phyloP scores from a whole-genome alignment of 1,140 invertebrate species.

The Gonatopus flavifemur region DNA sequence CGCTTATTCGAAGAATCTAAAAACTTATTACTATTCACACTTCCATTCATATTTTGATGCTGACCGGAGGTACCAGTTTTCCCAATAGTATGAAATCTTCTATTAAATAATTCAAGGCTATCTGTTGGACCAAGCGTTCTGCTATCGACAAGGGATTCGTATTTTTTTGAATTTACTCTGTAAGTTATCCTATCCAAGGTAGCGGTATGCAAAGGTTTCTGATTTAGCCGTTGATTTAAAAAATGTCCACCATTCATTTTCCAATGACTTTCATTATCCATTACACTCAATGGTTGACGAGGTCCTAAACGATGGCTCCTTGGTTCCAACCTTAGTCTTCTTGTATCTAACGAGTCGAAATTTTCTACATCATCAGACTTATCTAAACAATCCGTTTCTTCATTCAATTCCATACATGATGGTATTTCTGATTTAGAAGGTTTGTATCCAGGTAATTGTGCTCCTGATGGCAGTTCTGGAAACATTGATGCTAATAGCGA shows the following conservation, averaged over 20 bases:
- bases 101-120: conserved; percentile 28
- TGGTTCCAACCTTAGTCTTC: conserved; percentile 45
- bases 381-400: neutral
- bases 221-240: conserved; percentile 22
- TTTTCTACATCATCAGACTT: neutral
- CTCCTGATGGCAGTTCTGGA: conserved; percentile 44
- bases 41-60: conserved; percentile 22
- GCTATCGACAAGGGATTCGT: too few species aligned
- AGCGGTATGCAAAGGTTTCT: conserved; percentile 38
- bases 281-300: conserved; percentile 27
- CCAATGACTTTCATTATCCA: conserved; percentile 22
- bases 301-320: conserved; percentile 43
- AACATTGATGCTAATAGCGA: conserved; percentile 53
- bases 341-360: conserved; percentile 36
- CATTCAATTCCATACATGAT: conserved; percentile 29
- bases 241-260: conserved; percentile 33
- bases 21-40: conserved; percentile 29
- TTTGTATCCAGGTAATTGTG: conserved; percentile 47
- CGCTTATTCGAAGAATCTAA: conserved; percentile 36
- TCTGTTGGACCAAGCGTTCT: conserved; percentile 24
- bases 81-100: conserved; percentile 36
- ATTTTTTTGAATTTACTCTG: conserved; percentile 41
- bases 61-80: conserved; percentile 21
- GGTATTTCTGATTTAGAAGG: conserved; percentile 22
- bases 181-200: conserved; percentile 50